Base-by-base conservation (phyloP, 1,140 invertebrate species). In the Ceratina australensis region DNA sequence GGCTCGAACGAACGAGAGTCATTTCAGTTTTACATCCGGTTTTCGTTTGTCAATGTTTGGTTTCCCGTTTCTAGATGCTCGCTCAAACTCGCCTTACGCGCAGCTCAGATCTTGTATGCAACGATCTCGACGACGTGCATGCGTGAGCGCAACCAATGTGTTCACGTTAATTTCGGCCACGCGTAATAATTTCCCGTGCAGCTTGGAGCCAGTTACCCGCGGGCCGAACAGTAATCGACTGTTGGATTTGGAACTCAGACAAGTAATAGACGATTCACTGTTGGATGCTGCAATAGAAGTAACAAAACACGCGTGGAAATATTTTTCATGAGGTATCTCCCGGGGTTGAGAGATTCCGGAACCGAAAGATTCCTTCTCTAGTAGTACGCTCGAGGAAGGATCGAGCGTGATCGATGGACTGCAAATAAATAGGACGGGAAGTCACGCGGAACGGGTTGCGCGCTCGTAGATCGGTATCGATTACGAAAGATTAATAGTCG, bases 401-500 rank as follows among this genome's bases (percentile, higher is more conserved):
- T n/a, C 18, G 18, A 16, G 20, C 13, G n/a, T 75, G 67, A 77
- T 72, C 7, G 74, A 72, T 72, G 67, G 49, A 47, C 74, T 77
- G 15, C 26, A 26, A 77, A 69, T 69, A 72, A 77, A 77, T 54
- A 63, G 49, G 18, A 61, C 67, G 7, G 15, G 57, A 61, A 69
- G 63, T 20, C 18, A 54, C 20, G 49, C 65, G 20, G 65, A 54
- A 28, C 4, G 12, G 64, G 13, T 12, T 47, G 5, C 28, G 20
- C 42, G 26, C 26, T 67, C 57, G 47, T 63, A 71, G 74, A 77
- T 77, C 66, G 74, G 71, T 77, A 72, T 77, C 74, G 67, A 61
- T 77, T 42, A 50, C 59, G 67, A 63, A 63, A 72, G 74, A 77
- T 77, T 77, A 77, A 77, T 77, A 77, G 67, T 49, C 57, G 59